A percentile compares a stretch with the other conserved stretches of the same genome.
Evolutionary conservation across 2,888 invertebrate genomes (phyloP).

Genomic region (Morinoia aosen): DNA sequence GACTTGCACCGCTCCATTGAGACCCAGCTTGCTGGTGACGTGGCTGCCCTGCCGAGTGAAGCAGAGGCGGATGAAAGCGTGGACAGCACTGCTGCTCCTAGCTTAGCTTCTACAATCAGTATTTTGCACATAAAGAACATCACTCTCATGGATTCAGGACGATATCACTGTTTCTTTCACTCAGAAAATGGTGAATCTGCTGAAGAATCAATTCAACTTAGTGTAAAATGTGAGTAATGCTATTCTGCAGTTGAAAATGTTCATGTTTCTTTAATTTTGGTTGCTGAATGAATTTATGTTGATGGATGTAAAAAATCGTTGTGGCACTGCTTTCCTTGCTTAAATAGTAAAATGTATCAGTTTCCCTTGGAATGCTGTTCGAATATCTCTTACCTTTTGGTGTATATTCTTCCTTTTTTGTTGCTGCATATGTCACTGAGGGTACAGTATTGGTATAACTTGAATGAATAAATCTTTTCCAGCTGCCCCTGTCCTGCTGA

Average conservation of each 20-base stretch:
- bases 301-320: neutral
- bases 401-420: neutral
- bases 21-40: neutral
- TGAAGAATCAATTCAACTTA: neutral
- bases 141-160: slow-evolving; percentile 16
- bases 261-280: neutral
- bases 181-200: neutral
- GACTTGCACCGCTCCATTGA: neutral
- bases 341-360: neutral
- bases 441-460: neutral
- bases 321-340: neutral
- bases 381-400: neutral
- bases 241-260: neutral
- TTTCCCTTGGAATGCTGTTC: neutral
- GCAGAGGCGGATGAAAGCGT: neutral
- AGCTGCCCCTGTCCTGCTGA: slow-evolving; percentile 60
- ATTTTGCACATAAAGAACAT: neutral
- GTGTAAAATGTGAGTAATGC: neutral
- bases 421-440: neutral
- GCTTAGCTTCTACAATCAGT: neutral
- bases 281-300: no score
- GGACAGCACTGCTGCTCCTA: neutral
- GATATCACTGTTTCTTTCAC: slow-evolving; percentile 14
- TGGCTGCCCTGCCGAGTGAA: neutral
- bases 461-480: neutral